Evolutionary conservation across 1,140 invertebrate species (phyloP), one percentile per base, ranked within the genome.

Genomic region (Drosophila pseudoobscura): DNA sequence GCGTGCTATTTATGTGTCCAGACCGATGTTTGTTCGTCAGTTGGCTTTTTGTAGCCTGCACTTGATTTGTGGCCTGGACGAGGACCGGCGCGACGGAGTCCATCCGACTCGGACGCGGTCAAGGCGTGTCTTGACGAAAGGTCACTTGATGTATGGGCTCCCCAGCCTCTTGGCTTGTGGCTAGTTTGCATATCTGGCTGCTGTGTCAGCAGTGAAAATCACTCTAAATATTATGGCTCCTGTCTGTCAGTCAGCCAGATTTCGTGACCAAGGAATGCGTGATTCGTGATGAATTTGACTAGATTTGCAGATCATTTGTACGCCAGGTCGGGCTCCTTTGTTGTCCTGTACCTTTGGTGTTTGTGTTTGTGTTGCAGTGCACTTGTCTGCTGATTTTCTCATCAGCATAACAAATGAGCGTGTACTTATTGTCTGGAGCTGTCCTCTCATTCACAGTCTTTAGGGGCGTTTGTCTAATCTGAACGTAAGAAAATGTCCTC

Each of bases 41-140:
- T 45, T n/a, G 65, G 15, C 17, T 50, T 60, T 74, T 62, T 62
- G 65, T 54, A 66, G 61, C 62, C 55, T 82, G 70, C 58, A 75
- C 82, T 78, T 85, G 82, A 85, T 85, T 85, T 85, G 82, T 85
- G 75, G 62, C 74, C 51, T 75, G 66, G 50, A 56, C 65, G 7
- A 15, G 29, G 50, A 47, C 62, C 45, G 24, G 20, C n/a, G 45
- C 6, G 13, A 5, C 41, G 2, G 31, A 49, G 17, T 41, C 62
- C 35, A 8, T 24, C 22, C 9, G 64, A 70, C 45, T 57, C 51
- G 44, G 43, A 44, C 35, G 22, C 35, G 58, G 59, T 50, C 69
- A 53, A 26, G 54, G 45, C 59, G 56, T 75, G 54, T 65, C 49
- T 69, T 44, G 76, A 72, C 46, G 47, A 85, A 85, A 85, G 80